These are phyloP conservation scores for Goniozus legneri DNA, from an alignment of 1,140 invertebrate species.

Conservation along the genomic window DNA sequence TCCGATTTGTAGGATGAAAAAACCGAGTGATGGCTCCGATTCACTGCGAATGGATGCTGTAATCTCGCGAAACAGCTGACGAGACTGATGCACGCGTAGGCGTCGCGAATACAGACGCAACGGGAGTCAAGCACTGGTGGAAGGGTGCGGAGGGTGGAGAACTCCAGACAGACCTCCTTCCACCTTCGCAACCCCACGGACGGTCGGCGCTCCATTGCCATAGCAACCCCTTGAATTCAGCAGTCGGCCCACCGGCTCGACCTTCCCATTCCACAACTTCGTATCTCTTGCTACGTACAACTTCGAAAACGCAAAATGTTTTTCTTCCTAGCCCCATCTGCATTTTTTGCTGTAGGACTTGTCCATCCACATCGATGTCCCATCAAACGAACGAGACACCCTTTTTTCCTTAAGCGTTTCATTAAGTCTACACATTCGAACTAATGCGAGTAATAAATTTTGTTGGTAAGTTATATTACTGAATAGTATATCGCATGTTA, in stretches of 20 bases:
- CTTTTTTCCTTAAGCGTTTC: neutral
- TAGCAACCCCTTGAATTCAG: constrained; percentile 41
- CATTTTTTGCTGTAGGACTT: too few species aligned
- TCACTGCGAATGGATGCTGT: too few species aligned
- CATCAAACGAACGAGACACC: constrained; percentile 20
- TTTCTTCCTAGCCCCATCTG: too few species aligned
- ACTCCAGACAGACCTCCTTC: constrained; percentile 19
- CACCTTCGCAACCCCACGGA: constrained; percentile 6
- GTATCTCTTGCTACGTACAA: too few species aligned
- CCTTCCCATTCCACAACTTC: constrained; percentile 7
- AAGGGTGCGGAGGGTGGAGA: constrained; percentile 36
- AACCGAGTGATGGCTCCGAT: too few species aligned
- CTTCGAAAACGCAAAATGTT: too few species aligned
- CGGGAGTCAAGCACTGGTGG: constrained; percentile 33
- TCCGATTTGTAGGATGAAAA: too few species aligned
- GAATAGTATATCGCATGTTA: too few species aligned
- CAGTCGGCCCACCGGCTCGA: constrained; percentile 29
- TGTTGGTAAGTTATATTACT: too few species aligned
- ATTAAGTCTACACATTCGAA: too few species aligned
- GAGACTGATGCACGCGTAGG: neutral
- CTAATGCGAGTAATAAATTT: too few species aligned
- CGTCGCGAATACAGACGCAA: constrained; percentile 13
- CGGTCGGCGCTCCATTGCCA: constrained; percentile 29
- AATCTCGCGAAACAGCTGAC: constrained; percentile 1
- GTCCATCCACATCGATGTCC: too few species aligned